phyloP scores from a whole-genome alignment of 2,888 invertebrate genomes.

The Drosophila crucigera region DNA sequence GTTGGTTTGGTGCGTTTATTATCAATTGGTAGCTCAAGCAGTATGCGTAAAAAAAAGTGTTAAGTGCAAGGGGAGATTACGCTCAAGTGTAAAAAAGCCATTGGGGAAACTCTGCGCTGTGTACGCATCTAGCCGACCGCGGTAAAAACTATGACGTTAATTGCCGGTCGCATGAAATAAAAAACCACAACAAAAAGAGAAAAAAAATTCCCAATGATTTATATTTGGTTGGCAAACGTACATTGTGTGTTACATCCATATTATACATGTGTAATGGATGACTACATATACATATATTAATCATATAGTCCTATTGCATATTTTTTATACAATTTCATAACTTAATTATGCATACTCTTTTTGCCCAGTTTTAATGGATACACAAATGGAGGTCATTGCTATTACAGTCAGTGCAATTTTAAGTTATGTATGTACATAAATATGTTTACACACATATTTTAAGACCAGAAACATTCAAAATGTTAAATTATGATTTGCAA shows the following conservation, averaged over 20 bases:
- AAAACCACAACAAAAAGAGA: conserved; percentile 20
- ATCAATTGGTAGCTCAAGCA: neutral
- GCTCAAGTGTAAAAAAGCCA: conserved; percentile 1
- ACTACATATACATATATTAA: neutral
- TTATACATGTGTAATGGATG: neutral
- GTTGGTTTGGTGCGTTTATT: neutral
- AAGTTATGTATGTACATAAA: conserved; percentile 5
- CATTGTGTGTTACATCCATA: neutral
- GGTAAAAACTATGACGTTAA: conserved; percentile 12
- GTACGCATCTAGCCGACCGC: conserved; percentile 1
- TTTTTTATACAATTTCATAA: conserved; percentile 1
- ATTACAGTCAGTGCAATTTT: conserved; percentile 5
- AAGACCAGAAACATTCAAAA: conserved; percentile 14
- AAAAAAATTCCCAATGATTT: conserved; percentile 38
- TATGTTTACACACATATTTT: conserved; percentile 2
- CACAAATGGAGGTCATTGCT: conserved; percentile 22
- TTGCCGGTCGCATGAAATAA: neutral
- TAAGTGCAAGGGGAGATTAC: neutral
- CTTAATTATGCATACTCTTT: neutral
- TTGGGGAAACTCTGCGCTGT: conserved; percentile 9
- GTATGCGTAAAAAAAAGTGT: neutral
- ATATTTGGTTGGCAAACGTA: neutral
- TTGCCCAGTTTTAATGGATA: conserved; percentile 11
- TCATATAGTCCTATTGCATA: neutral
- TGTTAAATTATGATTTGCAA: conserved; percentile 20